Base-by-base conservation (phyloP, 2,888 invertebrate genomes). In the Rhamphomyia laevipes region DNA sequence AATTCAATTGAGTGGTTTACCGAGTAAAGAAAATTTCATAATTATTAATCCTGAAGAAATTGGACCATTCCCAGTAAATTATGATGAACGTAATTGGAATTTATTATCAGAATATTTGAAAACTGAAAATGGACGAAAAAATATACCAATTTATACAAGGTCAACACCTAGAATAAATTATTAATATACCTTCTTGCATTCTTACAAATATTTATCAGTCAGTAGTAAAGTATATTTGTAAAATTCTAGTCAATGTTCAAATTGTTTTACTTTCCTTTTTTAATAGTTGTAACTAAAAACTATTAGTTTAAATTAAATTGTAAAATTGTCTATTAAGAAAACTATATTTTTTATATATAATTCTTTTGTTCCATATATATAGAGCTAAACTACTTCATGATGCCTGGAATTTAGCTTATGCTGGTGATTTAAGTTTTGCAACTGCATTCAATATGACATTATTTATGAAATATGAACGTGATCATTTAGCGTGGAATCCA, bases 41-140 rank as follows among this genome's bases (percentile, higher is more conserved):
- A 82, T 90, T 48, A 75, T 88, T 1, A 90, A 89, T 68, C 84
- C 86, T 6, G 87, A 88, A 61, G 88, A 89, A 72, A 87, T 87
- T 53, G 87, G 84, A 1, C 86, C 87, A 37, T 88, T 81, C 68
- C 84, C 86, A 4, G 89, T 90, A 0, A 88, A 88, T 62, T 90
- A 90, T 61, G 89, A 89, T 59, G 63, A 71, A 7, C 70, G 74
- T 37, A 89, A 88, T 63, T 90, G 89, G 89, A 77, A 81, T 53
- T 75, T 86, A 58, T 67, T 90, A 6, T 77, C 84, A 0, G 67
- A 75, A 23, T 86, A 75, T 61, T 71, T 88, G 1, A 73, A 72
- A 56, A 77, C 76, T 51, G 71, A 77, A 46, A 66, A 71, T 15
- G 70, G 74, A 4, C 68, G 81, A 1, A 64, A 66, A 0, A 67